These are phyloP conservation scores for Seira ritae DNA, from an alignment of 2,888 invertebrate species.

Conservation along the genomic window DNA sequence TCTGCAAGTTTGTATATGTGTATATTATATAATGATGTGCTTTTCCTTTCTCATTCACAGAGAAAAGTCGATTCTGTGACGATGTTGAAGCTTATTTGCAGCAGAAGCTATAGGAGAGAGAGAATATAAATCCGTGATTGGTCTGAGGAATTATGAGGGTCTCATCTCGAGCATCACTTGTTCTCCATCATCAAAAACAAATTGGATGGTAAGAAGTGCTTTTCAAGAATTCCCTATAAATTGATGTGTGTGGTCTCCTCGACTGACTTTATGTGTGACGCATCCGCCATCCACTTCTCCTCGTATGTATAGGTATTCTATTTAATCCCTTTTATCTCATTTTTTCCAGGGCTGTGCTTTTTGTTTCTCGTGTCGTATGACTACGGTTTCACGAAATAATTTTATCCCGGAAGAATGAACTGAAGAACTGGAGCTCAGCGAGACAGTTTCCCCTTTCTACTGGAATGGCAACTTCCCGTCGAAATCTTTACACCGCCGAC, in stretches of 20 bases:
- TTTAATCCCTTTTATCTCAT: slow-evolving; percentile 7
- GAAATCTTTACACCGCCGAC: slow-evolving; percentile 68
- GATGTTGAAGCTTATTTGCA: slow-evolving; percentile 69
- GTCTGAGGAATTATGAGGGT: slow-evolving; percentile 71
- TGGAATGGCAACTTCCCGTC: slow-evolving; percentile 73
- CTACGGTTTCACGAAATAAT: slow-evolving; percentile 71
- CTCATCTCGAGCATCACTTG: slow-evolving; percentile 47
- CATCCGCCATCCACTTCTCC: no score
- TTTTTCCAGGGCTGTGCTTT: slow-evolving; percentile 66
- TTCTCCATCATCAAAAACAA: slow-evolving; percentile 63
- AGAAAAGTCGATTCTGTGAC: slow-evolving; percentile 72
- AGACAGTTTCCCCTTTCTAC: slow-evolving; percentile 66
- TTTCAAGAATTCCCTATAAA: no score
- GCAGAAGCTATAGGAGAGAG: slow-evolving; percentile 54
- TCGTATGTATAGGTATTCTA: no score
- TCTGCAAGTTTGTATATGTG: no score
- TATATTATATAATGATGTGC: not conserved
- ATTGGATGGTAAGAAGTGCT: slow-evolving; percentile 66
- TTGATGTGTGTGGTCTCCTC: no score
- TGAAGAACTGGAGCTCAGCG: slow-evolving; percentile 43
- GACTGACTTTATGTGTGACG: no score
- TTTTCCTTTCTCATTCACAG: slow-evolving; percentile 50
- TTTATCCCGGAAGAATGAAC: slow-evolving; percentile 70
- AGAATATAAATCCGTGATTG: slow-evolving; percentile 68
- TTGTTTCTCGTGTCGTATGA: slow-evolving; percentile 72